Evolutionary conservation across 2,888 invertebrate species (phyloP), one percentile per base, ranked within the genome.

Genomic region (Leptodirus hochenwartii): DNA sequence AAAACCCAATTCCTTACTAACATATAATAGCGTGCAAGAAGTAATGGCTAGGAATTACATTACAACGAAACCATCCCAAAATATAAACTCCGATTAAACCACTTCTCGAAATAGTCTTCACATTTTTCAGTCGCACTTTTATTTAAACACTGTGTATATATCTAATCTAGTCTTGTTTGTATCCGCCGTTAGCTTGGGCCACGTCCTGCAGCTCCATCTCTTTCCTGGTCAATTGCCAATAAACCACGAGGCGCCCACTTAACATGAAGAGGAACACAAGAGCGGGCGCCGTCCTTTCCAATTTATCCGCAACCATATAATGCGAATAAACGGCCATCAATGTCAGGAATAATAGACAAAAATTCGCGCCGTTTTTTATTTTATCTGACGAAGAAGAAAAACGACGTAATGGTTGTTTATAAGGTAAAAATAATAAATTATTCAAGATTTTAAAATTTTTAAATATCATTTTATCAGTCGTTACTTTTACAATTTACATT

Each of bases 221-320:
- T 43, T 62, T 60, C 35, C 62, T 53, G 39, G 61, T 62, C 13
- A 72, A 51, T 44, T 74, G 73, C 58, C 64, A 69, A 44, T 67
- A 88, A 36, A 90, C 87, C 13, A 88, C 85, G 37, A 90, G 62
- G 41, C 90, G 67, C 36, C 88, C 88, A 40, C 75, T 75, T 26
- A 90, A 61, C 85, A 90, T 87, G 53, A 88, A 87, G 52, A 87
- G 79, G 58, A 90, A 90, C 39, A 87, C 87, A 49, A 88, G 56
- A 32, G 87, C 80, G 1, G 87, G 87, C 9, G 87, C 88, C 30
- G 80, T 81, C 42, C 88, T 67, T 54, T 90, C 88, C 53, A 90
- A 78, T 40, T 85, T 85, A 54, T 90, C 88, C 30, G 82, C 82
- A 17, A 88, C 82, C 75, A 84, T 80, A 47, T 82, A 74, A 52